A percentile compares a stretch with the other conserved stretches of the same genome.
Conservation (phyloP, 2,113 vertebrate genomes). For the Colossoma macropomum region DNA sequence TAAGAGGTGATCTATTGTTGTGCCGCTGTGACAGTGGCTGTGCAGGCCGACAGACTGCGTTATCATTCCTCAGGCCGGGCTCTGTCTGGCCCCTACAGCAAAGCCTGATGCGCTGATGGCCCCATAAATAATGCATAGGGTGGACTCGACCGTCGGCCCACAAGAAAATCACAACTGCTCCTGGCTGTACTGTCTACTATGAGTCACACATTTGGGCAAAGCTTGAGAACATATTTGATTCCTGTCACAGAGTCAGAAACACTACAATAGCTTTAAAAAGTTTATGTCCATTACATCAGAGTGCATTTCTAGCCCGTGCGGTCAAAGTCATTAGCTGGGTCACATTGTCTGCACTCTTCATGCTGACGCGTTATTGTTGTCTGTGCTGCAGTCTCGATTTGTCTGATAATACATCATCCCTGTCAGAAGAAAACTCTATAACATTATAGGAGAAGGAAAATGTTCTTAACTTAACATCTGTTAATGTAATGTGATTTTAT, state of each 20-base stretch:
- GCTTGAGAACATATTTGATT: conserved; percentile 36
- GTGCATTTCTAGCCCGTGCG: background rate
- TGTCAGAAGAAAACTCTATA: background rate
- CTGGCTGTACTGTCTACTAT: conserved; percentile 37
- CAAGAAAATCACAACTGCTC: conserved; percentile 50
- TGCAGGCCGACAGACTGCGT: background rate
- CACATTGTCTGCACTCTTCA: background rate
- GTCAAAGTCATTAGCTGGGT: conserved; percentile 15
- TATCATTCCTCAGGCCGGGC: conserved; percentile 31
- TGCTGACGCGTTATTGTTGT: background rate
- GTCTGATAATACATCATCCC: background rate
- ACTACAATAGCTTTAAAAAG: background rate
- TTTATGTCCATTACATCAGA: conserved; percentile 10
- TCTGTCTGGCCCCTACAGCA: conserved; percentile 20
- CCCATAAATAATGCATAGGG: conserved; percentile 60
- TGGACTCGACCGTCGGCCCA: conserved; percentile 40
- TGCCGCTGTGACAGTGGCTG: background rate
- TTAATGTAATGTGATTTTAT: no score
- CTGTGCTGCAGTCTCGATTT: background rate
- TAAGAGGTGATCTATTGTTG: background rate
- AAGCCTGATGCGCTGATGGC: conserved; percentile 53
- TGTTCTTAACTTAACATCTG: background rate
- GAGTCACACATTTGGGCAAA: conserved; percentile 38
- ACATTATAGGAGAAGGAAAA: background rate
- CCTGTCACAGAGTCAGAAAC: conserved; percentile 46